phyloP scores from a whole-genome alignment of 2,888 invertebrate species.

The Ligdia adustata region DNA sequence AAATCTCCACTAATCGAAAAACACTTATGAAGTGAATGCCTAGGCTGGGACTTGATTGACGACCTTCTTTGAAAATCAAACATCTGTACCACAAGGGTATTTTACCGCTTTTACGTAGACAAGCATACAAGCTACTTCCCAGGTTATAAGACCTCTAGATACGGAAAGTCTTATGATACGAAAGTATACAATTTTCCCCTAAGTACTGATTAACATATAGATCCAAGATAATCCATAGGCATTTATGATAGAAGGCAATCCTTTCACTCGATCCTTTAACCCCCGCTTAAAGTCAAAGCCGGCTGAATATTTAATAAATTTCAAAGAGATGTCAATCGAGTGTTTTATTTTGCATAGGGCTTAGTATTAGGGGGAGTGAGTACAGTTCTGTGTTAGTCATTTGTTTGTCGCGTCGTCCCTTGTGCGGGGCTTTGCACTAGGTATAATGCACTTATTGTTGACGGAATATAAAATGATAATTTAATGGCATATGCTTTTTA shows the following conservation, averaged over 20 bases:
- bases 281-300: constrained; percentile 75
- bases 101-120: too few relatives aligned
- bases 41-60: too few relatives aligned
- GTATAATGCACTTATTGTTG: constrained; percentile 71
- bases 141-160: too few relatives aligned
- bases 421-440: constrained; percentile 35
- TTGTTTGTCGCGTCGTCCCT: constrained; percentile 68
- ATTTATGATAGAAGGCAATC: constrained; percentile 43
- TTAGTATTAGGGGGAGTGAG: constrained; percentile 76
- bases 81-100: too few relatives aligned
- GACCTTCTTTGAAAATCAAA: too few relatives aligned
- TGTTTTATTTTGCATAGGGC: constrained; percentile 84
- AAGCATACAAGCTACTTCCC: too few relatives aligned
- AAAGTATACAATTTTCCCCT: too few relatives aligned
- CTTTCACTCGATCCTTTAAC: constrained; percentile 79
- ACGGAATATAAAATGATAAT: constrained; percentile 76
- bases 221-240: constrained; percentile 28
- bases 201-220: too few relatives aligned
- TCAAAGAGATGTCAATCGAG: constrained; percentile 82
- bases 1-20: too few relatives aligned
- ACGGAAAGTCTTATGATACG: too few relatives aligned
- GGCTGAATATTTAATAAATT: constrained; percentile 82
- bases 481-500: constrained; percentile 41
- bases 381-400: constrained; percentile 82
- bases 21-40: too few relatives aligned